Percentiles rank a stretch among this genome's conserved stretches.
These are phyloP conservation scores for Drosophila trapezifrons DNA, from an alignment of 1,140 invertebrate species.

Conservation along the genomic window DNA sequence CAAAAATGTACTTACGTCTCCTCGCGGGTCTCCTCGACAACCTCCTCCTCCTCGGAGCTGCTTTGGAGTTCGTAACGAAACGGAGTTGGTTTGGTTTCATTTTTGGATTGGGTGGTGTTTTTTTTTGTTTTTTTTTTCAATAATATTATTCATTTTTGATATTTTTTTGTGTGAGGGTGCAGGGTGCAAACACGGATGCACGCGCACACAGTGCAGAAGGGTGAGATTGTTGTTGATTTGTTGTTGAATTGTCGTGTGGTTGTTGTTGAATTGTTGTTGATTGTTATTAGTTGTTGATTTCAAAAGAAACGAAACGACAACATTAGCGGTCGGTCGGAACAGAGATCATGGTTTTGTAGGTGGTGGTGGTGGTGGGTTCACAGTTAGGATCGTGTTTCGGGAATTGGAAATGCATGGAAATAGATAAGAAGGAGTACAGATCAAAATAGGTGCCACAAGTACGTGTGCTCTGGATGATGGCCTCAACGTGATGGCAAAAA, in stretches of 20 bases:
- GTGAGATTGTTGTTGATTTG: constrained; percentile 57
- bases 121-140: constrained; percentile 38
- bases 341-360: constrained; percentile 30
- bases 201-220: constrained; percentile 40
- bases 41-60: constrained; percentile 88
- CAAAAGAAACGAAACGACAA: constrained; percentile 75
- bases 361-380: constrained; percentile 20
- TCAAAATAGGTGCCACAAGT: constrained; percentile 69
- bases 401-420: constrained; percentile 50
- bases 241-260: constrained; percentile 57
- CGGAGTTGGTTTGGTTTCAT: constrained; percentile 23
- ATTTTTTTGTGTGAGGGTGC: constrained; percentile 50
- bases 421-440: constrained; percentile 69
- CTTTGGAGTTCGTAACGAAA: constrained; percentile 76
- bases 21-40: constrained; percentile 86
- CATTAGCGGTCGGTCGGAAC: constrained; percentile 75
- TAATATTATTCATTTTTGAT: constrained; percentile 11
- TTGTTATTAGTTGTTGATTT: constrained; percentile 57
- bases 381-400: constrained; percentile 19
- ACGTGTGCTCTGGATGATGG: constrained; percentile 15
- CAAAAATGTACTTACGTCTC: constrained; percentile 87
- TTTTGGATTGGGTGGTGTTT: constrained; percentile 29
- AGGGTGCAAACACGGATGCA: constrained; percentile 49
- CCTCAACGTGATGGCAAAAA: constrained; percentile 23
- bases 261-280: constrained; percentile 57